phyloP scores from a whole-genome alignment of 2,113 vertebrate genomes.

The Thunnus thynnus region DNA sequence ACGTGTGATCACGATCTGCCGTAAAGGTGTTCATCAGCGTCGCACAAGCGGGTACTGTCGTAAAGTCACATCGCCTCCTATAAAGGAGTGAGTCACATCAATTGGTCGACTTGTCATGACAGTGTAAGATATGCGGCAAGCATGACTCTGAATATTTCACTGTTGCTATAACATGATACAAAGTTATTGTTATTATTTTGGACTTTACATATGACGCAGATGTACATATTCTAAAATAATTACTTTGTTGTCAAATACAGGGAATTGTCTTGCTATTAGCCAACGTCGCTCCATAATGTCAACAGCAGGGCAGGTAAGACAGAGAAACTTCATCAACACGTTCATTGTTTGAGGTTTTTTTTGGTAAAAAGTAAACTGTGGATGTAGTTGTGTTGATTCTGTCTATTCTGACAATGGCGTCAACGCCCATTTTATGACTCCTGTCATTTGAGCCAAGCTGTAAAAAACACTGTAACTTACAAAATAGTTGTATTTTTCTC shows the following conservation, averaged over 20 bases:
- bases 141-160: too few relatives aligned
- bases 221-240: not conserved
- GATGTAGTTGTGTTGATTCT: not conserved
- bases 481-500: not conserved
- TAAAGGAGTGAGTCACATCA: too few relatives aligned
- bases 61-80: not conserved
- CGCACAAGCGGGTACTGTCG: slow-evolving; percentile 34
- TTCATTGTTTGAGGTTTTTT: not conserved
- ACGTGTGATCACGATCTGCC: slow-evolving; percentile 60
- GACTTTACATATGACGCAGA: fast-evolving
- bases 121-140: too few relatives aligned
- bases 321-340: not conserved
- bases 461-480: not conserved
- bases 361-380: not conserved
- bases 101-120: too few relatives aligned
- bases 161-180: too few relatives aligned
- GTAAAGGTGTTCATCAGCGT: slow-evolving; percentile 3
- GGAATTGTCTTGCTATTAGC: fast-evolving
- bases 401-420: not conserved
- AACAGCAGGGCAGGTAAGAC: slow-evolving; percentile 59
- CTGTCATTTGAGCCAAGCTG: too few relatives aligned
- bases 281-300: slow-evolving; percentile 30
- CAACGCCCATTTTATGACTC: too few relatives aligned
- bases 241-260: not conserved
- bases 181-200: not conserved